These are phyloP conservation scores for Diaprepes abbreviatus DNA, from an alignment of 2,888 invertebrate genomes.

Conservation along the genomic window DNA sequence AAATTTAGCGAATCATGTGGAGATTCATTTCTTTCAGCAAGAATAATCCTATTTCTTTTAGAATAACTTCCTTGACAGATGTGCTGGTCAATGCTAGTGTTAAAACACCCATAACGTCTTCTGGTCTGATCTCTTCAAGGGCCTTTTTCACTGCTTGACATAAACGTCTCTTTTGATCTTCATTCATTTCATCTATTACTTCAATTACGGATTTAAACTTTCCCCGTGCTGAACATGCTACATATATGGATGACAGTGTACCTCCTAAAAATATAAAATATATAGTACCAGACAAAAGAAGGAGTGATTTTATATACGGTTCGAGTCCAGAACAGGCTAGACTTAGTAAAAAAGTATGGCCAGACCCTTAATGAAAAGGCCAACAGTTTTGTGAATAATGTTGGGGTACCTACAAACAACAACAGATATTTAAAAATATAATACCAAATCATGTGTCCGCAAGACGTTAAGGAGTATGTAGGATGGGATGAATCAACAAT, in stretches of 20 bases:
- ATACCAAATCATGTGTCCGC: no score
- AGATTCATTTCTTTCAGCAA: constrained; percentile 59
- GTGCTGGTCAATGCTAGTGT: constrained; percentile 54
- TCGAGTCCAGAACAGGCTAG: no score
- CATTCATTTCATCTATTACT: constrained; percentile 60
- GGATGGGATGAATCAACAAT: no score
- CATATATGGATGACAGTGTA: constrained; percentile 59
- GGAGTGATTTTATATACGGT: no score
- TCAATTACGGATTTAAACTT: constrained; percentile 62
- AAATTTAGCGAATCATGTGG: no score
- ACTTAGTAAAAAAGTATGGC: no score
- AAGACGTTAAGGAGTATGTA: no score
- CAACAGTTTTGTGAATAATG: no score
- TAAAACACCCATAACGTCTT: constrained; percentile 56
- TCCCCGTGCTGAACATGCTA: constrained; percentile 56
- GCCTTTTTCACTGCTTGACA: constrained; percentile 52
- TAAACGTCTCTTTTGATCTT: constrained; percentile 57
- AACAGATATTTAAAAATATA: no score
- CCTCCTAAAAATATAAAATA: constrained; percentile 58
- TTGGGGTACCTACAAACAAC: no score
- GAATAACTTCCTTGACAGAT: constrained; percentile 53
- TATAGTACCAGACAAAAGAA: no score
- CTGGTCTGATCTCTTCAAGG: constrained; percentile 53
- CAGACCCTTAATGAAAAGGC: no score
- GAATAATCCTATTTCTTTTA: constrained; percentile 57